Base-by-base conservation (phyloP, 2,113 vertebrate genomes). In the Pipa parva region DNA sequence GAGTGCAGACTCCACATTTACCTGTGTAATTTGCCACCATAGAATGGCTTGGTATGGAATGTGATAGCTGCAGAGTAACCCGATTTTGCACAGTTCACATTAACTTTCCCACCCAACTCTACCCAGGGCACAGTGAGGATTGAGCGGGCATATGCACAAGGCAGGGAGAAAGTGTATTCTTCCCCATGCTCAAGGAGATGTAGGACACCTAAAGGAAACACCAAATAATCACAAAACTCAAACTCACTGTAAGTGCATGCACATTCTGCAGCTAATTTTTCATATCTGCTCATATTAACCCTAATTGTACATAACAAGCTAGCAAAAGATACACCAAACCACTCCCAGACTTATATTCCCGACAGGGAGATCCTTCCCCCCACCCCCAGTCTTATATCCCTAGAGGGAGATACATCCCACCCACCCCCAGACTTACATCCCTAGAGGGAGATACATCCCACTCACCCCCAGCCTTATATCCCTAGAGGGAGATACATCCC, bases 121-220 rank as follows among this genome's bases (percentile, higher is more conserved):
- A 98, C 97, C 97, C 97, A 99, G 28, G 97, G 97, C 61, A 99
- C 94, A 0, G 97, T 99, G 76, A 98, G 88, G 85, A 99, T 99
- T 58, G 97, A 99, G 74, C 96, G 93, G 22, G 96, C 95, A 0
- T 96, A 99, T 0, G 96, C 96, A 1, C 92, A 97, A 42, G 96
- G 96, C 74, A 99, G 82, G 58, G 92, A 95, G 81, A 99, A 99
- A 0, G 91, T 93, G 73, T 99, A 99, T 67, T 99, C 94, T 27
- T 99, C 96, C 12, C 90, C 93, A 0, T 97, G 93, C 63, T 97
- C 96, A 82, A 97, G 72, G 3, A 98, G 81, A 74, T 90, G 84
- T 50, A 99, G 79, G 71, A 93, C 80, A 75, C 97, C 97, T 99
- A 78, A 18, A 36, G 74, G 68, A 50, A 7, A 75, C 2, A 1